phyloP scores from a whole-genome alignment of 1,140 invertebrate species.

The Maniola jurtina region DNA sequence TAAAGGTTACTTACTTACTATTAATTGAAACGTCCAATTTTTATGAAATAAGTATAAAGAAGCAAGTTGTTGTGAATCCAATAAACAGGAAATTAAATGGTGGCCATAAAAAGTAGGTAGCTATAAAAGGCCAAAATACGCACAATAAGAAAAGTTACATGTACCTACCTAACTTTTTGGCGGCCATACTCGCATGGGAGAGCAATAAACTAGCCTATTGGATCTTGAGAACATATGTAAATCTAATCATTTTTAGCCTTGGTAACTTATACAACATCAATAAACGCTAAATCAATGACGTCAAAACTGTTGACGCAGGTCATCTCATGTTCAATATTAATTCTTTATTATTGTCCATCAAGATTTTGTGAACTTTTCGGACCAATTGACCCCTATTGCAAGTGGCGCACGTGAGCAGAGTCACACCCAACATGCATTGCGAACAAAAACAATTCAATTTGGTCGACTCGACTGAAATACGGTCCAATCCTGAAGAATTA shows the following conservation, averaged over 20 bases:
- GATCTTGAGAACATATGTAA: neutral
- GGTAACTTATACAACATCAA: constrained; percentile 36
- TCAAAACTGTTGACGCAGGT: constrained; percentile 63
- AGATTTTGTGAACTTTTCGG: constrained; percentile 62
- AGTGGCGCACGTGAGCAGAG: constrained; percentile 47
- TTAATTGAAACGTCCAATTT: too few relatives aligned
- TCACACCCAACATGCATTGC: constrained; percentile 40
- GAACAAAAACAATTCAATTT: constrained; percentile 15
- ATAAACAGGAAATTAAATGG: too few relatives aligned
- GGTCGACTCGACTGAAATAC: neutral
- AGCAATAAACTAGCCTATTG: neutral
- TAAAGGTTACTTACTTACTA: too few relatives aligned
- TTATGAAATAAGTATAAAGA: too few relatives aligned
- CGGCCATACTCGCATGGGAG: too few relatives aligned
- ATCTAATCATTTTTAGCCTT: constrained; percentile 36
- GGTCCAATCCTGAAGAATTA: too few relatives aligned
- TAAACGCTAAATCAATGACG: constrained; percentile 45
- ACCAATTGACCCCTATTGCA: constrained; percentile 62
- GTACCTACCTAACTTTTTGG: too few relatives aligned
- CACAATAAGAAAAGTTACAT: too few relatives aligned
- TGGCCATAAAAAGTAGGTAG: too few relatives aligned
- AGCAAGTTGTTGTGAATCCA: too few relatives aligned
- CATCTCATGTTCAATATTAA: constrained; percentile 49
- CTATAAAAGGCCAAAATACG: too few relatives aligned
- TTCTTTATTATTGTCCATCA: constrained; percentile 66